phyloP scores from a whole-genome alignment of 30 jellyfish, hydroid and myxozoan species.

The Hydra vulgaris region DNA sequence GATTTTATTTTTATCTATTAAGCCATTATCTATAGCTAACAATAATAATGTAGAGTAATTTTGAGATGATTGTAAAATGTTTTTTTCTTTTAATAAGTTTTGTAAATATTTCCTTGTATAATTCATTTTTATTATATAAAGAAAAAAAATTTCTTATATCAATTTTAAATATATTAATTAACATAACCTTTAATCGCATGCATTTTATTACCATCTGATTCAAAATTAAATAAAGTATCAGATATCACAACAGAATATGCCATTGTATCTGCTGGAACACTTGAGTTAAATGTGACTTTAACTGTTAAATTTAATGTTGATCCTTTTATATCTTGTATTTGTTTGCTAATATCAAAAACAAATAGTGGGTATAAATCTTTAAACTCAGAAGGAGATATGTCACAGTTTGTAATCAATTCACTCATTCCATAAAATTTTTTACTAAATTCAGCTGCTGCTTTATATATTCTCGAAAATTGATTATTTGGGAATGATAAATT shows the following conservation, averaged over 20 bases:
- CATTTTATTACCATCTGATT: not conserved
- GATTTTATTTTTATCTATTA: no score
- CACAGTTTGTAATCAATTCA: not conserved
- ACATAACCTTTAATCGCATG: no score
- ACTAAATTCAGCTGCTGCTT: not conserved
- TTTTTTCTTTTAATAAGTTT: no score
- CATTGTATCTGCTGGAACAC: not conserved
- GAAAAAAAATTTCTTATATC: no score
- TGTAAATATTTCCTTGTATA: no score
- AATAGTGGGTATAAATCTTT: not conserved
- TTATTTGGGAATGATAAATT: not conserved
- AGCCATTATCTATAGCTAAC: no score
- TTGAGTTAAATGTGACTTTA: not conserved
- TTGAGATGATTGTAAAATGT: no score
- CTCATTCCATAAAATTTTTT: not conserved
- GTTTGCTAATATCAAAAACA: not conserved
- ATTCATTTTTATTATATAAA: no score
- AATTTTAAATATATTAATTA: no score
- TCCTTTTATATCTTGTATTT: no score
- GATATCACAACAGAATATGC: not conserved
- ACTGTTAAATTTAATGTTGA: not conserved
- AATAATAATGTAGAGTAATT: no score
- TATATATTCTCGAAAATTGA: not conserved
- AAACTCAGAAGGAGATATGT: not conserved
- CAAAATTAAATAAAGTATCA: not conserved